phyloP scores from a whole-genome alignment of 2,113 vertebrate genomes.

The Mobula birostris region DNA sequence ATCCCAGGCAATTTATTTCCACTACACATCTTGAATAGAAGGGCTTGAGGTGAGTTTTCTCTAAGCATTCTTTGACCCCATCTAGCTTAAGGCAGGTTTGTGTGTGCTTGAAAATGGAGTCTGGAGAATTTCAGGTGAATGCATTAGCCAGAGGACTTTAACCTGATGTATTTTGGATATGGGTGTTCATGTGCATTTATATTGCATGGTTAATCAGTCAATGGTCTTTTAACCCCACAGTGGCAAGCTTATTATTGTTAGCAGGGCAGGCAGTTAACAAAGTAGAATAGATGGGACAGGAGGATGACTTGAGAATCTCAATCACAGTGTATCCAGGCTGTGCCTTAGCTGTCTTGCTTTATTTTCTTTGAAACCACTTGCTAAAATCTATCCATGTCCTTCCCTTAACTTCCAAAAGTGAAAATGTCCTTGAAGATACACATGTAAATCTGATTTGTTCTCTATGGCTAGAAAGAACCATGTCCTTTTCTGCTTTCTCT shows the following conservation, averaged over 20 bases:
- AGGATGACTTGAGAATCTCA: background rate
- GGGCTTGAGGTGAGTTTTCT: background rate
- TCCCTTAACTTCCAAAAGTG: background rate
- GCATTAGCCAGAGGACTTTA: background rate
- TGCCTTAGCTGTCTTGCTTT: background rate
- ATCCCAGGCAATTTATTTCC: background rate
- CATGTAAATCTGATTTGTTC: background rate
- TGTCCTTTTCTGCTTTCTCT: background rate
- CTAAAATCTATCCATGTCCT: background rate
- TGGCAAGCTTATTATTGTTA: background rate
- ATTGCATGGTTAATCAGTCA: background rate
- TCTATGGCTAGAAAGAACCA: background rate
- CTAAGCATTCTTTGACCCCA: too few species aligned
- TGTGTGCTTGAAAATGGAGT: background rate
- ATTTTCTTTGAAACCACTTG: background rate
- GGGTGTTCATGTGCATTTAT: background rate
- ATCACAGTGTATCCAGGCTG: background rate
- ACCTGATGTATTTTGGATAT: background rate
- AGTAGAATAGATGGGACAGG: too few species aligned
- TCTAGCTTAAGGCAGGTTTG: background rate
- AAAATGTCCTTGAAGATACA: background rate
- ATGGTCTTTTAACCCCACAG: background rate
- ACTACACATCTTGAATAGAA: background rate
- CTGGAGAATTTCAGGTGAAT: background rate
- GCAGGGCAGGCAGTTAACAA: background rate